Evolutionary conservation across 2,797 vertebrate genomes (phyloP).

Genomic region (Sebastes nivosus): DNA sequence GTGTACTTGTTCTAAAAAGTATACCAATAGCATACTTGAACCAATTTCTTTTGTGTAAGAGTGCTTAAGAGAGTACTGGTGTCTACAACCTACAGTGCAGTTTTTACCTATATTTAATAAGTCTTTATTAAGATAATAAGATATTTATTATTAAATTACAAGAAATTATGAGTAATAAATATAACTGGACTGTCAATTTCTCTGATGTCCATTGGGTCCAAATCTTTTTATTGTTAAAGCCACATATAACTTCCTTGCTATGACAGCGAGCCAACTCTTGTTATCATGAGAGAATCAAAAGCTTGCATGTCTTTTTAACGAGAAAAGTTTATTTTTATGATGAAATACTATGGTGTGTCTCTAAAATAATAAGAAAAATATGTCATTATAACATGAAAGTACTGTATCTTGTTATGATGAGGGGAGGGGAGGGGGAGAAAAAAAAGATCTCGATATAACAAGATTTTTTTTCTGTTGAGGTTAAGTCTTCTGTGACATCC

Average conservation of each 20-base stretch:
- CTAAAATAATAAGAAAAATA: conserved; percentile 22
- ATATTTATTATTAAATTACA: not conserved
- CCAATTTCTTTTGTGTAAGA: too few species aligned
- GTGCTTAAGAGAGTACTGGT: not conserved
- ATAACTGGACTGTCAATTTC: not conserved
- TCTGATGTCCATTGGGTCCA: not conserved
- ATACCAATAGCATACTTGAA: too few species aligned
- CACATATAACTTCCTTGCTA: not conserved
- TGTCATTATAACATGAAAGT: conserved; percentile 41
- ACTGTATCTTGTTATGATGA: not conserved
- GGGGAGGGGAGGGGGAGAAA: accelerated
- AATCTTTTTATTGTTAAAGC: not conserved
- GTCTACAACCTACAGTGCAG: not conserved
- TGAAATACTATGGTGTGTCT: conserved; percentile 16
- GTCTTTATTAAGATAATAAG: not conserved
- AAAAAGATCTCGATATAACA: not conserved
- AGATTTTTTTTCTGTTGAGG: not conserved
- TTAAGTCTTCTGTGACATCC: conserved; percentile 10
- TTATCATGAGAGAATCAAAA: not conserved
- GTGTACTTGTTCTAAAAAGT: too few species aligned
- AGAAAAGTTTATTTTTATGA: conserved; percentile 24
- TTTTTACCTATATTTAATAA: not conserved
- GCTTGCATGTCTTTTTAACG: conserved; percentile 9
- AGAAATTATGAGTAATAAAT: not conserved
- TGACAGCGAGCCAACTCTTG: not conserved